Base-by-base conservation (phyloP, 2,797 vertebrate species). In the Allobates femoralis region DNA sequence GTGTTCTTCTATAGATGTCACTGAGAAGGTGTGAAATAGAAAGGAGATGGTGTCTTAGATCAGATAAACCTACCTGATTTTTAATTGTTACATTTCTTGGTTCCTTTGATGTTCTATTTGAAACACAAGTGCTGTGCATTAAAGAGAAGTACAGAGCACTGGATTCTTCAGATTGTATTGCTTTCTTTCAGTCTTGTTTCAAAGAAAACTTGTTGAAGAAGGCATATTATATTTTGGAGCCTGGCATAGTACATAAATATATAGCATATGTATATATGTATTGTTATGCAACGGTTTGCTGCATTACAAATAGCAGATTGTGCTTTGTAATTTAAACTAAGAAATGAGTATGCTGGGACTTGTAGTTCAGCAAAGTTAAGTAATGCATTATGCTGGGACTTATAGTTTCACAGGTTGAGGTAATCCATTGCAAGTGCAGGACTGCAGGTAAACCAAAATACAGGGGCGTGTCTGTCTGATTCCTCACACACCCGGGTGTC, bases 31-130 rank as follows among this genome's bases (percentile, higher is more conserved):
- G 21, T 28, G 11, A 37, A 11, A 64, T 34, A 64, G 30, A 81
- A 32, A 15, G 60, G 12, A 81, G 46, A 81, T 81, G 26, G 19
- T 81, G 79, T 16, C 79, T 67, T 34, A 67, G 79, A 81, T 67
- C 16, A 14, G 41, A 51, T 62, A 79, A 53, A 23, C 26, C 19
- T 12, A 34, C 32, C 23, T 67, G 15, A 28, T 50, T 67, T 67
- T 53, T 67, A 81, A 51, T 67, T 81, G 46, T 80, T 62, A 3
- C 23, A 3, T 60, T 46, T 60, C 18, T 32, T 60, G 2, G 2
- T 37, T 64, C 3, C 60, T 50, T 80, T 80, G 30, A 64, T 50
- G 21, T 64, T 56, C 15, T 41, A 28, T 53, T 66, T 81, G 41
- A 50, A 30, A 10, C 12, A 67, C 46, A 80, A 66, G 18, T 50